Conservation (phyloP, 2,113 vertebrate species). For the Benthochromis sp. region DNA sequence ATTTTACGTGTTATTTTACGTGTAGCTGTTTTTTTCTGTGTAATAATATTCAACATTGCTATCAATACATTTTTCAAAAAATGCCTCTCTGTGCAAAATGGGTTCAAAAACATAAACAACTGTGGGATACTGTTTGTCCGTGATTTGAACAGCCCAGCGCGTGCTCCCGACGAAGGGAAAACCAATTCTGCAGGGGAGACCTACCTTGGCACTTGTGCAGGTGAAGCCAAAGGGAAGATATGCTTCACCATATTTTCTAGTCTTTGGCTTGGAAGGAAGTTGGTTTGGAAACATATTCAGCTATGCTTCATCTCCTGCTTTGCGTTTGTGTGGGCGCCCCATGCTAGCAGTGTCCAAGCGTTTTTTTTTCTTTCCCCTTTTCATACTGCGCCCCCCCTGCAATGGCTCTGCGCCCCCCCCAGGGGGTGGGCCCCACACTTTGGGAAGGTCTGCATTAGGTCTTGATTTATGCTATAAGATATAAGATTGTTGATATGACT, state of each 20-base stretch:
- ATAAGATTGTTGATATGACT: not conserved
- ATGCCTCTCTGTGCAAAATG: no score
- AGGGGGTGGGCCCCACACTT: not conserved
- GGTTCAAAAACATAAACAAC: no score
- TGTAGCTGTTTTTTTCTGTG: no score
- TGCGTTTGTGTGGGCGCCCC: not conserved
- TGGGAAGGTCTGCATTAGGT: not conserved
- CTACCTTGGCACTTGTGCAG: no score
- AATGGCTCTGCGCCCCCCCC: not conserved
- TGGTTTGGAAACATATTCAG: not conserved
- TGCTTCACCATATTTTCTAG: not conserved
- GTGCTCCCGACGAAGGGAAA: not conserved
- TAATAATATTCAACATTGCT: no score
- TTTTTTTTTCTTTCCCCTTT: not conserved
- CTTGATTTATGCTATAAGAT: not conserved
- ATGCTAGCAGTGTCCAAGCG: not conserved
- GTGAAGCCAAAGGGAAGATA: not conserved
- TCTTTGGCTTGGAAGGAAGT: accelerated
- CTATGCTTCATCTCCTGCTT: not conserved
- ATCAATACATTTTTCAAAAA: no score
- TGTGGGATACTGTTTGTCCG: no score
- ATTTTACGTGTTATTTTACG: no score
- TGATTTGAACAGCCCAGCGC: not conserved
- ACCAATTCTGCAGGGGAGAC: not conserved
- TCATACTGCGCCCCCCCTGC: not conserved